A percentile compares a stretch with the other conserved stretches of the same genome.
These are phyloP conservation scores for Ptilorrhoa leucosticta DNA, from an alignment of 2,113 vertebrate genomes.

Conservation along the genomic window DNA sequence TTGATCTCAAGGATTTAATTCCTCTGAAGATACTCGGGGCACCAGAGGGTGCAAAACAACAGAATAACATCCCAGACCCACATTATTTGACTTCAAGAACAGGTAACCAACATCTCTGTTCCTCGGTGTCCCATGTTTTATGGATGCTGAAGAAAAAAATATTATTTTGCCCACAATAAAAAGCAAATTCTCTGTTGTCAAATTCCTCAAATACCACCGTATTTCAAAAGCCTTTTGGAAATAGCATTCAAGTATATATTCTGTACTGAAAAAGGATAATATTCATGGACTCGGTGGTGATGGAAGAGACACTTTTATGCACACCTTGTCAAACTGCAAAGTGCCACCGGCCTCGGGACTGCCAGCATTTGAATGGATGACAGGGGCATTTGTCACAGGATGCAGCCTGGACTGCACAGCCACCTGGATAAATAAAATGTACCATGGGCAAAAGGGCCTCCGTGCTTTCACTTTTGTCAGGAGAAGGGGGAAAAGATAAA, in stretches of 20 bases:
- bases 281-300: background rate
- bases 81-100: background rate
- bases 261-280: background rate
- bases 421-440: background rate
- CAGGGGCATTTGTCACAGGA: slow-evolving; percentile 42
- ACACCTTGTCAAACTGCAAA: slow-evolving; percentile 18
- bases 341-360: background rate
- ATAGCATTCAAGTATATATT: background rate
- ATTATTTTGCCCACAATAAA: background rate
- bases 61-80: background rate
- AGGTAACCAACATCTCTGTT: background rate
- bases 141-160: background rate
- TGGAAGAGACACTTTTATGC: slow-evolving; percentile 8
- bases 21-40: background rate
- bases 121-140: background rate
- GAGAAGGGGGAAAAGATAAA: background rate
- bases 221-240: slow-evolving; percentile 8
- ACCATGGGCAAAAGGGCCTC: background rate
- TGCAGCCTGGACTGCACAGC: background rate
- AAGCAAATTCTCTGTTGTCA: background rate
- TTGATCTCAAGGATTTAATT: background rate
- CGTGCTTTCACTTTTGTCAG: background rate
- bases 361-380: background rate
- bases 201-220: background rate
- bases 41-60: background rate